A percentile compares a stretch with the other conserved stretches of the same genome.
Evolutionary conservation across 2,888 invertebrate genomes (phyloP).

Genomic region (Tetragnatha montana): DNA sequence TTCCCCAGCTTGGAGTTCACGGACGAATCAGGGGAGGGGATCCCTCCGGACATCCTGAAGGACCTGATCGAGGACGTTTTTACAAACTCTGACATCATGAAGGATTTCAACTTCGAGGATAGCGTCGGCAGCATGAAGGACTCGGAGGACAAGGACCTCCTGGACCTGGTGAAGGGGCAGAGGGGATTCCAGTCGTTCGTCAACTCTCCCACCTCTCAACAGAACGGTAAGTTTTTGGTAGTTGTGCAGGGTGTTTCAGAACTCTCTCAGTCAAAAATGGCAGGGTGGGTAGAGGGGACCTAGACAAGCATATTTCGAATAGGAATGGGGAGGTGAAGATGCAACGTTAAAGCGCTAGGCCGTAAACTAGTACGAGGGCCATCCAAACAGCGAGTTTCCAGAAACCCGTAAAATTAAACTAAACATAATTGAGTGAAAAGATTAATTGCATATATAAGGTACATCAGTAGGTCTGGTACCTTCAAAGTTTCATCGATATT

Average conservation of each 20-base stretch:
- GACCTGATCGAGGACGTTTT: conserved; percentile 91
- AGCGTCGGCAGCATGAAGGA: conserved; percentile 72
- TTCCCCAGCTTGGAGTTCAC: conserved; percentile 70
- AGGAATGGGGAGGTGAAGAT: no score
- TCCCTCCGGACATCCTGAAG: conserved; percentile 86
- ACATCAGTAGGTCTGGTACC: no score
- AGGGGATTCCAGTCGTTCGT: conserved; percentile 53
- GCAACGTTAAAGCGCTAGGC: no score
- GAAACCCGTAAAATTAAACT: no score
- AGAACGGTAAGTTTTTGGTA: conserved; percentile 32
- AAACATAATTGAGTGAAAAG: no score
- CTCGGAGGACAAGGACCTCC: conserved; percentile 64
- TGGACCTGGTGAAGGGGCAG: conserved; percentile 47
- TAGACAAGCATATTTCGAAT: no score
- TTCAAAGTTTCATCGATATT: no score
- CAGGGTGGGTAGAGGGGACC: no score
- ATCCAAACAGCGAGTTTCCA: no score
- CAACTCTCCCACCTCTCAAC: conserved; percentile 1
- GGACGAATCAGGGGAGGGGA: conserved; percentile 87
- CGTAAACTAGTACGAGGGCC: no score
- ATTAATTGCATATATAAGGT: no score
- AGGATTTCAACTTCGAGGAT: conserved; percentile 85
- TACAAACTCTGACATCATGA: conserved; percentile 86
- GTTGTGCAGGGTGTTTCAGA: background rate
- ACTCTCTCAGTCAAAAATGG: no score